phyloP scores from a whole-genome alignment of 2,113 vertebrate genomes.

The Panthera uncia region DNA sequence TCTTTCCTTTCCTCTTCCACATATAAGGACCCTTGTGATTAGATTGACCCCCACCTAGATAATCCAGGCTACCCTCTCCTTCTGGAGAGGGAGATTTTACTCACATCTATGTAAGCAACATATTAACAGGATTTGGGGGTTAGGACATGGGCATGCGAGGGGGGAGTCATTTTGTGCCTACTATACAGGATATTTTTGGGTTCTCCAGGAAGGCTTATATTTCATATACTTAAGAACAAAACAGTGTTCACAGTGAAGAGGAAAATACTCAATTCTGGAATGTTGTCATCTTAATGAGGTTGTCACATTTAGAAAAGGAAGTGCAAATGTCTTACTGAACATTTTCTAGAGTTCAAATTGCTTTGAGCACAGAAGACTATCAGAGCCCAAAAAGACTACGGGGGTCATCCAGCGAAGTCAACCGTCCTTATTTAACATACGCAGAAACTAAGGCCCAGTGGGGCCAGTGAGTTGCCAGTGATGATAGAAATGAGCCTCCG shows the following conservation, averaged over 20 bases:
- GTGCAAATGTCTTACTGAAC: not conserved
- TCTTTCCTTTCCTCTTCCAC: not conserved
- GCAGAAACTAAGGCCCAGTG: not conserved
- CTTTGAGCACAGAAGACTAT: not conserved
- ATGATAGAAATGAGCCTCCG: not conserved
- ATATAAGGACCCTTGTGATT: not conserved
- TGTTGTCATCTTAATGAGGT: not conserved
- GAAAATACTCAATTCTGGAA: slow-evolving; percentile 1
- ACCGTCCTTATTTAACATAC: not conserved
- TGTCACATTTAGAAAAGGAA: not conserved
- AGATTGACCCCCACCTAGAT: not conserved
- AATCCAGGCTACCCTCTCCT: not conserved
- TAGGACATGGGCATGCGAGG: not conserved
- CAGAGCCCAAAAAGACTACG: not conserved
- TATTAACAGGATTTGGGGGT: not conserved
- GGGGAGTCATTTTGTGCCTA: not conserved
- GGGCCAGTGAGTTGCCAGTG: not conserved
- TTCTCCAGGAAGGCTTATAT: not conserved
- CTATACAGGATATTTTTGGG: not conserved
- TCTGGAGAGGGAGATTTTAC: not conserved
- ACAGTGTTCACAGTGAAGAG: not conserved
- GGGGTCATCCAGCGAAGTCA: not conserved
- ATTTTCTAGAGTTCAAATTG: not conserved
- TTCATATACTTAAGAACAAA: slow-evolving; percentile 10
- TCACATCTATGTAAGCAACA: not conserved